Evolutionary conservation across 2,888 invertebrate species (phyloP).

Genomic region (Volucella inanis): DNA sequence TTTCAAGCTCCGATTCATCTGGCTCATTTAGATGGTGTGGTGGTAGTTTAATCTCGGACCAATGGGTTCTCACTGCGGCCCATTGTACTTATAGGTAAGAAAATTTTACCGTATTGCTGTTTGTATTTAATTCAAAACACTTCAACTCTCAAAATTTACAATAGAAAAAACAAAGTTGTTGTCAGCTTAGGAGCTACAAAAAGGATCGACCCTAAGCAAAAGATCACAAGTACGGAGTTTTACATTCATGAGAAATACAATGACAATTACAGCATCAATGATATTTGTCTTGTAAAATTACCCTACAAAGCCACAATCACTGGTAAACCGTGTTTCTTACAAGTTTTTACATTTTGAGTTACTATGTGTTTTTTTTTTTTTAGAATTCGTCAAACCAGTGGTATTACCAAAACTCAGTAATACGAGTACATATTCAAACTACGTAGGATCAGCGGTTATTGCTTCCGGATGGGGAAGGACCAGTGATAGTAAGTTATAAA

Average conservation of each 20-base stretch:
- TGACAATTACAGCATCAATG: slow-evolving; percentile 76
- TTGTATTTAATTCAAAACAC: not conserved
- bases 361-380: slow-evolving; percentile 62
- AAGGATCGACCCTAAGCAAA: slow-evolving; percentile 74
- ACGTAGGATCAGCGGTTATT: slow-evolving; percentile 55
- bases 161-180: slow-evolving; percentile 39
- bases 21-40: slow-evolving; percentile 78
- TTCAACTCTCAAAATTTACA: not conserved
- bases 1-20: slow-evolving; percentile 75
- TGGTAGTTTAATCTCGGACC: slow-evolving; percentile 78
- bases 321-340: slow-evolving; percentile 77
- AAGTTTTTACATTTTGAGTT: slow-evolving; percentile 20
- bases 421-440: slow-evolving; percentile 72
- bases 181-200: slow-evolving; percentile 77
- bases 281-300: slow-evolving; percentile 79
- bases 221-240: slow-evolving; percentile 74
- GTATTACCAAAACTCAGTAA: slow-evolving; percentile 51
- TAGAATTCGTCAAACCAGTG: slow-evolving; percentile 49
- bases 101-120: not conserved
- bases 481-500: slow-evolving; percentile 72
- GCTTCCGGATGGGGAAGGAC: slow-evolving; percentile 79
- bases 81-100: slow-evolving; percentile 79
- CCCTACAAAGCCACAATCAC: slow-evolving; percentile 77
- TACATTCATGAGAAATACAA: slow-evolving; percentile 77
- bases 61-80: slow-evolving; percentile 80